phyloP scores from a whole-genome alignment of 1,140 invertebrate species.

The Uloborus diversus region DNA sequence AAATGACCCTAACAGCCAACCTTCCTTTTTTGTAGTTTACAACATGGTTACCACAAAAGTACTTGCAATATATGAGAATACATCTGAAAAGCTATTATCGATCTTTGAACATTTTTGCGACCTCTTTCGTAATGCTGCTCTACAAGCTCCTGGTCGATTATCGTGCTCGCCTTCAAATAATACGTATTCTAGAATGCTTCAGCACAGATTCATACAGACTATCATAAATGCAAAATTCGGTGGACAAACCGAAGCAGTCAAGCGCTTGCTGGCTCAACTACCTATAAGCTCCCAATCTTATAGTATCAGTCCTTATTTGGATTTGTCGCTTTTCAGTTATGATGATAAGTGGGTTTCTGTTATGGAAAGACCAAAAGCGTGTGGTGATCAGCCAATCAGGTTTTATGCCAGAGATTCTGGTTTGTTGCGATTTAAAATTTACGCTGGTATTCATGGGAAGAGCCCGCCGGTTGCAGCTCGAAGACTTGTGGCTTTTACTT shows the following conservation, averaged over 20 bases:
- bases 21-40: slow-evolving; percentile 91
- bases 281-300: slow-evolving; percentile 96
- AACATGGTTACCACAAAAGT: slow-evolving; percentile 83
- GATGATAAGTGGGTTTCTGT: slow-evolving; percentile 96
- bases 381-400: slow-evolving; percentile 92
- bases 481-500: slow-evolving; percentile 95
- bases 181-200: slow-evolving; percentile 76
- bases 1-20: slow-evolving; percentile 82
- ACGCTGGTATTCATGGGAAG: slow-evolving; percentile 78
- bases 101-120: slow-evolving; percentile 94
- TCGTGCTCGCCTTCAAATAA: slow-evolving; percentile 94
- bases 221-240: slow-evolving; percentile 87
- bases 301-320: slow-evolving; percentile 91
- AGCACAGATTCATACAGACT: slow-evolving; percentile 84
- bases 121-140: slow-evolving; percentile 87
- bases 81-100: slow-evolving; percentile 83
- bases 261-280: slow-evolving; percentile 87
- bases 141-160: slow-evolving; percentile 82
- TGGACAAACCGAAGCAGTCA: slow-evolving; percentile 84
- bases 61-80: slow-evolving; percentile 89
- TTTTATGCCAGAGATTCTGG: slow-evolving; percentile 91
- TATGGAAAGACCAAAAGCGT: slow-evolving; percentile 93
- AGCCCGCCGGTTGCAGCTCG: slow-evolving; percentile 72
- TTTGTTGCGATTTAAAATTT: slow-evolving; percentile 86
- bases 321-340: slow-evolving; percentile 91